Base-by-base conservation (phyloP, 2,797 vertebrate species). In the Scolopax rusticola region DNA sequence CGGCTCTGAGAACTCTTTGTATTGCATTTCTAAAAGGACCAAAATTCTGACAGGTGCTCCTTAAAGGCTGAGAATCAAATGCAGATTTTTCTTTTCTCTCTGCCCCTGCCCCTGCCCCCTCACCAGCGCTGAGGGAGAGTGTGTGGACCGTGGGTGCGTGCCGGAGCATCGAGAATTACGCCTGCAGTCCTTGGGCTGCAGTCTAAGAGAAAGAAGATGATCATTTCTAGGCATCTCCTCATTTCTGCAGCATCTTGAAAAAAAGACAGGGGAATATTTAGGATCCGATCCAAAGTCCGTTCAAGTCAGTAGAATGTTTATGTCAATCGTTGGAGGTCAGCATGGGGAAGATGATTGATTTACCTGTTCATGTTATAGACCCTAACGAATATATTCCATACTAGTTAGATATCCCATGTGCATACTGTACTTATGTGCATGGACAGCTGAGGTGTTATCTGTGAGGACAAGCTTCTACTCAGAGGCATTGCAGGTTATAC, bases 81-180 rank as follows among this genome's bases (percentile, higher is more conserved):
- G 61, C 43, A 89, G 89, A 56, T 84, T 78, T 78, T 87, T 75
- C 54, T 67, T 90, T 23, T 85, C 51, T 54, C 33, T 40, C n/a
- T 78, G 53, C 23, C 32, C 24, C 67, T 79, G 28, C 28, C 67
- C 56, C 59, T 65, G 13, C 19, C 43, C 63, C 13, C 11, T 6
- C 24, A 15, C 33, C 36, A 81, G 51, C 1, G 1, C 36, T 4
- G 9, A 83, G 75, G 71, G 43, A 77, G 33, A 50, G 51, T 68
- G 30, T 38, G 15, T 51, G 64, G 24, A 24, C 47, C 0, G 0
- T 0, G 0, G n/a, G 19, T 71, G 19, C 3, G 1, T 83, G 67
- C 41, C 54, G 79, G 59, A 27, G 84, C 68, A 45, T 32, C 0
- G 0, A 89, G 63, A 87, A 36, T 45, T 57, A 65, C 25, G 14